Percentiles rank a stretch among this genome's conserved stretches.
phyloP scores from a whole-genome alignment of 2,113 vertebrate species.

The Tautogolabrus adspersus region DNA sequence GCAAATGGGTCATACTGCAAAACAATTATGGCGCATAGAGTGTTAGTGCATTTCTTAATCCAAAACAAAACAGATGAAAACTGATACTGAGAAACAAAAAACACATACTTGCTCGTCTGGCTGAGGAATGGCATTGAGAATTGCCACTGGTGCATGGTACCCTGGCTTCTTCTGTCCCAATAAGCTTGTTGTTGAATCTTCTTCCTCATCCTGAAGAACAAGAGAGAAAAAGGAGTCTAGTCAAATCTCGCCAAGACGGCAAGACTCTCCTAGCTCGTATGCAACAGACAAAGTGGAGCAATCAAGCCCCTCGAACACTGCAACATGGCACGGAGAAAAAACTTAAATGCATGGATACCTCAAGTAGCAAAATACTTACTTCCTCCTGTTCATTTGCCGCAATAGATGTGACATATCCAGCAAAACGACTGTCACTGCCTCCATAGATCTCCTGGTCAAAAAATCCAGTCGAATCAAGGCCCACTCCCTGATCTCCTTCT shows the following conservation, averaged over 20 bases:
- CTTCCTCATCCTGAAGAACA: slow-evolving; percentile 93
- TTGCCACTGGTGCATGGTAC: slow-evolving; percentile 96
- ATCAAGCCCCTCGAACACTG: slow-evolving; percentile 13
- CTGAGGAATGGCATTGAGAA: slow-evolving; percentile 97
- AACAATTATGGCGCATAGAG: neutral
- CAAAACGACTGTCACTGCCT: slow-evolving; percentile 96
- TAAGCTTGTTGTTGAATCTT: slow-evolving; percentile 93
- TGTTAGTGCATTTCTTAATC: neutral
- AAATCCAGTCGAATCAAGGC: slow-evolving; percentile 96
- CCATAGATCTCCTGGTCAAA: slow-evolving; percentile 99
- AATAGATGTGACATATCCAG: slow-evolving; percentile 98
- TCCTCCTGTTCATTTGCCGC: slow-evolving; percentile 98
- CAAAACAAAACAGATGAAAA: neutral
- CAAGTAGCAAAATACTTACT: slow-evolving; percentile 80
- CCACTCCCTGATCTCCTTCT: slow-evolving; percentile 94
- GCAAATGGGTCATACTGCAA: slow-evolving; percentile 97
- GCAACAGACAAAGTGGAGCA: slow-evolving; percentile 31
- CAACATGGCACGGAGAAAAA: neutral
- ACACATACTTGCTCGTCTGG: slow-evolving; percentile 93
- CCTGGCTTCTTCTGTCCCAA: slow-evolving; percentile 97
- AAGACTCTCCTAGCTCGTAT: slow-evolving; percentile 60
- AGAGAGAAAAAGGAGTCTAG: slow-evolving; percentile 49
- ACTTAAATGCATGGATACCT: neutral
- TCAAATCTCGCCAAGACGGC: slow-evolving; percentile 52
- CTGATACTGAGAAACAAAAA: neutral